Evolutionary conservation across 2,113 vertebrate species (phyloP), one percentile per base, ranked within the genome.

Genomic region (Neolamprologus caudopunctatus): DNA sequence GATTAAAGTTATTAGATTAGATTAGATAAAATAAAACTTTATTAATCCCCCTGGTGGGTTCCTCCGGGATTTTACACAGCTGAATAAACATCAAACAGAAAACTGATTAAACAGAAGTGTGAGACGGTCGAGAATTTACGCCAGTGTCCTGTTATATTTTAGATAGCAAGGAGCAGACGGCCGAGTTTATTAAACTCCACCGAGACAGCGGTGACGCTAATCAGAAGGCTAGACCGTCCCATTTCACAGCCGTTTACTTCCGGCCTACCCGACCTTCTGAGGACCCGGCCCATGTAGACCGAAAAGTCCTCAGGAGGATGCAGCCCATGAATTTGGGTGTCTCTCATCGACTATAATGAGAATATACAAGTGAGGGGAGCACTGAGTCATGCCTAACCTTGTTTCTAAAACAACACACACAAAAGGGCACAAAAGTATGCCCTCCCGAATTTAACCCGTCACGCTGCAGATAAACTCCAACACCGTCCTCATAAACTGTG

Each of bases 191-290:
- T n/a, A n/a, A 53, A 53, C 9, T n/a, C 51, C 0, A 21, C 19
- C 5, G 1, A 53, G 9, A 21, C 19, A 21, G 5, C 51, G 2
- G 19, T 21, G 51, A 53, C 5, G 51, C 19, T 11, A 53, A 53
- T 53, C 19, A 0, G 45, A 47, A 17, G 16, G 16, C 45, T 50
- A 0, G 5, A 54, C n/a, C 1, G 6, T 54, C 51, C n/a, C 0
- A 51, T 51, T 51, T 5, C 50, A 17, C 19, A n/a, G 50, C 17
- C 1, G 50, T 53, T 53, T 53, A 2, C 19, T 51, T 51, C 19
- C 3, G 3, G 2, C 50, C 50, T 51, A 51, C 5, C 9, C 1
- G 19, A n/a, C 50, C 50, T 53, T n/a, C 50, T 51, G 50, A 53
- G 19, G 50, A 53, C 51, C 0, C 0, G 1, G 3, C n/a, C n/a